Conservation (phyloP, 2,888 invertebrate species). For the Acholoe squamosa region DNA sequence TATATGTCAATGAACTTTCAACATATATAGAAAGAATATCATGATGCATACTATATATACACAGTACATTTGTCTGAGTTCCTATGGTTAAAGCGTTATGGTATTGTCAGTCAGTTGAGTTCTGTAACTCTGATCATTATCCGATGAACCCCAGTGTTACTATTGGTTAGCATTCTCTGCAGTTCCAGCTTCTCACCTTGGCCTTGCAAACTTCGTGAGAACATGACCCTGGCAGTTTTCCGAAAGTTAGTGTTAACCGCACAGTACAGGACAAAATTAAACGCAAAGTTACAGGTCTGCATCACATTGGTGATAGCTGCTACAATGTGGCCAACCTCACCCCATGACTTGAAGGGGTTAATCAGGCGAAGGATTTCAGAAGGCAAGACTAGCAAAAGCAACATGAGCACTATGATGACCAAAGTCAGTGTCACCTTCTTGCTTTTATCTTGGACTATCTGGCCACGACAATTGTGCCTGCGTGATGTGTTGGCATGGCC, state of each 20-base stretch:
- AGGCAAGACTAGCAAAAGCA: slow-evolving; percentile 79
- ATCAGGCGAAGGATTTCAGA: slow-evolving; percentile 74
- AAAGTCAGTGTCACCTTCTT: slow-evolving; percentile 79
- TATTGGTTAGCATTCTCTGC: slow-evolving; percentile 45
- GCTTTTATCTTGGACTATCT: slow-evolving; percentile 72
- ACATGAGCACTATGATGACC: slow-evolving; percentile 79
- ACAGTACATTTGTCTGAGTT: too few species aligned
- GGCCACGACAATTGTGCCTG: slow-evolving; percentile 73
- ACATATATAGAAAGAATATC: too few species aligned
- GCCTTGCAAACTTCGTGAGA: slow-evolving; percentile 31
- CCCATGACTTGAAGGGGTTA: slow-evolving; percentile 66
- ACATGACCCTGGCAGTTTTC: slow-evolving; percentile 84
- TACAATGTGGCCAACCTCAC: slow-evolving; percentile 62
- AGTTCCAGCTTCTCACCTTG: slow-evolving; percentile 51
- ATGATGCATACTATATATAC: too few species aligned
- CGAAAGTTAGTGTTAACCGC: slow-evolving; percentile 90
- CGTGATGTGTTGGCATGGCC: slow-evolving; percentile 75
- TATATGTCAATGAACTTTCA: too few species aligned
- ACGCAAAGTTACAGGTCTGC: slow-evolving; percentile 86
- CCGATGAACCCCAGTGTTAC: neutral
- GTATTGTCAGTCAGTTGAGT: neutral
- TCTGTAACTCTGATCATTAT: slow-evolving; percentile 16
- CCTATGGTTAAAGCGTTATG: too few species aligned
- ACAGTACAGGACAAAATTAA: slow-evolving; percentile 91
- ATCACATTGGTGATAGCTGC: slow-evolving; percentile 65